Evolutionary conservation across 1,140 invertebrate species (phyloP).

Genomic region (Rhysida immarginata): DNA sequence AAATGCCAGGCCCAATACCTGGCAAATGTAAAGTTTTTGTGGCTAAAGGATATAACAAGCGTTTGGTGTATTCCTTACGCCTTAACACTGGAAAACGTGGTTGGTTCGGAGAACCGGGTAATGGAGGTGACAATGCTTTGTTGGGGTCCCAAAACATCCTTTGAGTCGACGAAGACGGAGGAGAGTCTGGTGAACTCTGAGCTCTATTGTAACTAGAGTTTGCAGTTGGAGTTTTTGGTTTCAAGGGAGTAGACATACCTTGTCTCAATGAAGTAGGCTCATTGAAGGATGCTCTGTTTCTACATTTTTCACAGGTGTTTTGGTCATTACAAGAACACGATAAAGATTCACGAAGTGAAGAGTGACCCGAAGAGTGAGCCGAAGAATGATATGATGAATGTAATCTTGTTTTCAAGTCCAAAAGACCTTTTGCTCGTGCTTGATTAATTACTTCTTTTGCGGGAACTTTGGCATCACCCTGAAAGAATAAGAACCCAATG

Average conservation of each 20-base stretch:
- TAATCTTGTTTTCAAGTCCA: too few species aligned
- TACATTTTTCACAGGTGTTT: neutral
- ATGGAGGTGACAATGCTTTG: neutral
- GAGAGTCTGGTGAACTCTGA: neutral
- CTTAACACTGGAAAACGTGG: neutral
- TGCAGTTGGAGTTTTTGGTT: too few species aligned
- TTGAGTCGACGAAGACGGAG: neutral
- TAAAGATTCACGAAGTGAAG: neutral
- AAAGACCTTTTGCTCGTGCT: slow-evolving; percentile 1
- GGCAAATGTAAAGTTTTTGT: neutral
- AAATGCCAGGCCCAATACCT: neutral
- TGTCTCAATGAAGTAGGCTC: neutral
- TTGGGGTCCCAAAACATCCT: neutral
- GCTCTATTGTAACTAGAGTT: too few species aligned
- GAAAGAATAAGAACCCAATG: too few species aligned
- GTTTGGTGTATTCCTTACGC: neutral
- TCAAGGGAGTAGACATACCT: neutral
- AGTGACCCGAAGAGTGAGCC: too few species aligned
- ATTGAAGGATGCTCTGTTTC: neutral
- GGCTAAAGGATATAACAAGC: neutral
- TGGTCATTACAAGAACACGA: neutral
- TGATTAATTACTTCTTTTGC: neutral
- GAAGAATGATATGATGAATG: too few species aligned
- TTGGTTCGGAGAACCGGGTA: neutral
- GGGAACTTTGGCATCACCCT: neutral